A percentile compares a stretch with the other conserved stretches of the same genome.
These are phyloP conservation scores for Rhabdophis nuchalis DNA, from an alignment of 2,797 vertebrate species.

Conservation along the genomic window DNA sequence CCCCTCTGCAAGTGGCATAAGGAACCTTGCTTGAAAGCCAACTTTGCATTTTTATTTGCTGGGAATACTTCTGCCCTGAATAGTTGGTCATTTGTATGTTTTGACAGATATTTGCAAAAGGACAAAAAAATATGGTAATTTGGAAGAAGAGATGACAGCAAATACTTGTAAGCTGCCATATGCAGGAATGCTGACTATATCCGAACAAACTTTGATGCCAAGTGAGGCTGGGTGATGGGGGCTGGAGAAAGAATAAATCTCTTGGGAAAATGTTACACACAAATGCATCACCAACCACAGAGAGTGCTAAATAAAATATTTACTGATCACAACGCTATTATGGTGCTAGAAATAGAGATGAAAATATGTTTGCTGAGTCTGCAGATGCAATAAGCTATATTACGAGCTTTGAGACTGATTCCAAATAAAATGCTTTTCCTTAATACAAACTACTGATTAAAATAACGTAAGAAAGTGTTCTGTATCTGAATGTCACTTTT, in stretches of 20 bases:
- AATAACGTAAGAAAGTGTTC: background rate
- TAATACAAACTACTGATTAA: conserved; percentile 19
- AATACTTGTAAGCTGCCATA: background rate
- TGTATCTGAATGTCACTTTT: conserved; percentile 19
- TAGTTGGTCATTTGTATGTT: background rate
- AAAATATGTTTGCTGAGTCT: background rate
- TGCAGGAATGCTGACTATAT: conserved; percentile 11
- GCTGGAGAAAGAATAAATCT: background rate
- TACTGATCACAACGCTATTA: background rate
- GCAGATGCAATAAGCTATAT: background rate
- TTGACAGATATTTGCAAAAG: background rate
- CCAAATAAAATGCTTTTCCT: background rate
- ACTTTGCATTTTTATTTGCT: background rate
- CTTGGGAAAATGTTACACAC: rapidly evolving
- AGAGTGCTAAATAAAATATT: background rate
- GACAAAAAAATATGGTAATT: conserved; percentile 17
- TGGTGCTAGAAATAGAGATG: background rate
- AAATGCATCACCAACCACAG: background rate
- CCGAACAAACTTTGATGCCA: background rate
- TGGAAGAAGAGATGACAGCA: conserved; percentile 22
- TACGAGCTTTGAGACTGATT: background rate
- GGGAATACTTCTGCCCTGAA: conserved; percentile 25
- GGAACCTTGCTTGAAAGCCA: conserved; percentile 3
- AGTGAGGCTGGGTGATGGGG: background rate
- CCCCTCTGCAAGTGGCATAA: conserved; percentile 17